phyloP scores from a whole-genome alignment of 2,113 vertebrate species.

The Neogale vison region DNA sequence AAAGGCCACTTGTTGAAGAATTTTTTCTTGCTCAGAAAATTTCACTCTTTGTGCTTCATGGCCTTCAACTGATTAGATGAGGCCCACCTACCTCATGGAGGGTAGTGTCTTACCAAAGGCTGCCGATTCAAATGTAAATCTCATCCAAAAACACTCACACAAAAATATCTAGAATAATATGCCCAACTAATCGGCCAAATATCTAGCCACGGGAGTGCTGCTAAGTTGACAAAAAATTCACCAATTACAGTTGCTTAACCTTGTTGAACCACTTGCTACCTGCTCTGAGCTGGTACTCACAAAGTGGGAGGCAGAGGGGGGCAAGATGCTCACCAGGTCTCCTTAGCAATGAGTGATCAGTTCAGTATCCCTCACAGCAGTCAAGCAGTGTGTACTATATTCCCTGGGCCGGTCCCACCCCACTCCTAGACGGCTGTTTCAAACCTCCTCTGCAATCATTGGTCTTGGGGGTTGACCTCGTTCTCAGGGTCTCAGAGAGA shows the following conservation, averaged over 20 bases:
- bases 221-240: neutral
- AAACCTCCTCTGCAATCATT: neutral
- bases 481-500: too few relatives aligned
- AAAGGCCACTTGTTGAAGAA: neutral
- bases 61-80: neutral
- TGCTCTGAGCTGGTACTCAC: neutral
- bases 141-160: neutral
- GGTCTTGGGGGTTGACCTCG: neutral
- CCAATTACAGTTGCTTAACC: neutral
- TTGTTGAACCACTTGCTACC: neutral
- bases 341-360: neutral
- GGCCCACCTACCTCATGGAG: neutral
- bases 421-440: fast-evolving
- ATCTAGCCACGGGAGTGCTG: neutral
- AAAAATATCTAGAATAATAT: neutral
- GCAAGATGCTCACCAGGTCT: neutral
- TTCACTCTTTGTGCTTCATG: neutral
- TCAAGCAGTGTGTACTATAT: too few relatives aligned
- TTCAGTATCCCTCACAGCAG: too few relatives aligned
- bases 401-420: neutral
- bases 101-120: neutral
- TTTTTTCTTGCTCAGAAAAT: neutral
- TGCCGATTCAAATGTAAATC: neutral
- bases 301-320: neutral
- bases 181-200: neutral